phyloP scores from a whole-genome alignment of 2,113 vertebrate species.

The Elaphurus davidianus region DNA sequence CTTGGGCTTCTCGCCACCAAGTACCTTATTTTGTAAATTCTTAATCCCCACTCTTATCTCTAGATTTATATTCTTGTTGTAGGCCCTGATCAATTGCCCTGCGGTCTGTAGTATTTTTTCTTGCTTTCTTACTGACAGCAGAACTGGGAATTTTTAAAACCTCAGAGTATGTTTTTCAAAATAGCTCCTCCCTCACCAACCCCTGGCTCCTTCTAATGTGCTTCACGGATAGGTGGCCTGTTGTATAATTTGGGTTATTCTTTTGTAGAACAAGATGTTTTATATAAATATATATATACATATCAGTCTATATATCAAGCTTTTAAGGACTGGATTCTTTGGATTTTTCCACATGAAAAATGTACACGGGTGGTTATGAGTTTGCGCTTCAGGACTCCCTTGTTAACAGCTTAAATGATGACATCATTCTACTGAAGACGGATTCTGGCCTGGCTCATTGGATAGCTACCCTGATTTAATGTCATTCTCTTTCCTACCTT shows the following conservation, averaged over 20 bases:
- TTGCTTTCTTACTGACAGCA: not conserved
- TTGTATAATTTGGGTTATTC: not conserved
- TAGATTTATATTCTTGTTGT: not conserved
- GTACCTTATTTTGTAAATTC: not conserved
- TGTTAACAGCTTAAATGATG: not conserved
- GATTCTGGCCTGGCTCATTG: not conserved
- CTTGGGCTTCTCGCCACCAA: not conserved
- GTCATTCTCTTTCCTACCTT: not conserved
- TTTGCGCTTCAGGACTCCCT: not conserved
- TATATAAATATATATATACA: not conserved
- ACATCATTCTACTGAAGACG: not conserved
- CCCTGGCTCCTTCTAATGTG: not conserved
- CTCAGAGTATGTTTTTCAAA: not conserved
- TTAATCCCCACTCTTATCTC: not conserved
- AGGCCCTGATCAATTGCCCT: not conserved
- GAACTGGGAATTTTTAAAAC: not conserved
- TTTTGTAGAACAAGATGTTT: not conserved
- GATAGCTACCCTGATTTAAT: not conserved
- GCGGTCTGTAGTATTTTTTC: not conserved
- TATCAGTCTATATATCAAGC: not conserved
- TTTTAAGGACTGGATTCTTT: not conserved
- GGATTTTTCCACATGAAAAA: not conserved
- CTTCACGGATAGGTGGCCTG: not conserved
- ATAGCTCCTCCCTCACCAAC: not conserved
- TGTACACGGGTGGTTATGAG: not conserved